phyloP scores from a whole-genome alignment of 1,140 invertebrate genomes.

The Copidosoma floridanum region DNA sequence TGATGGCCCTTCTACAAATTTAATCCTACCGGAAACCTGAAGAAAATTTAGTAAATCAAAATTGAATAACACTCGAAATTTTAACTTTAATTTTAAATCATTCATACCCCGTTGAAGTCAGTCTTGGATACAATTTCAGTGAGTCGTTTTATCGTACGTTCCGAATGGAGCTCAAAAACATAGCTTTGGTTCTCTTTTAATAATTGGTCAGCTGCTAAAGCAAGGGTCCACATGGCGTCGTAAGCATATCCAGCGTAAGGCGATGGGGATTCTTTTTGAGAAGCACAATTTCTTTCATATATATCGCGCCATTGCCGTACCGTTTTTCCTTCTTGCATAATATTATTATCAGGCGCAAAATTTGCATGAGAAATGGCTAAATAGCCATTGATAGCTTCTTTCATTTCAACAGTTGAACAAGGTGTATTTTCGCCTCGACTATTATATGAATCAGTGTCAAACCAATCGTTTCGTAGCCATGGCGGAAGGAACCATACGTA shows the following conservation, averaged over 20 bases:
- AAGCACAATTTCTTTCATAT: slow-evolving; percentile 47
- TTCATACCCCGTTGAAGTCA: slow-evolving; percentile 65
- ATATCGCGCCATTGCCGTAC: slow-evolving; percentile 61
- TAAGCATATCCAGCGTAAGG: slow-evolving; percentile 77
- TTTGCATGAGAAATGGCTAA: slow-evolving; percentile 70
- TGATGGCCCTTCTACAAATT: slow-evolving; percentile 68
- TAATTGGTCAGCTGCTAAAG: slow-evolving; percentile 68
- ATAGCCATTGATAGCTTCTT: slow-evolving; percentile 73
- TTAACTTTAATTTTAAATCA: too few species aligned
- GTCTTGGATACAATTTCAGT: slow-evolving; percentile 61
- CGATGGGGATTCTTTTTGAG: slow-evolving; percentile 41
- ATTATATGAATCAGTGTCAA: slow-evolving; percentile 65
- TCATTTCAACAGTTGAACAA: slow-evolving; percentile 67
- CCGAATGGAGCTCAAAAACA: slow-evolving; percentile 46
- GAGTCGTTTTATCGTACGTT: slow-evolving; percentile 52
- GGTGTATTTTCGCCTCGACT: slow-evolving; percentile 54
- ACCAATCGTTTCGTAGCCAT: slow-evolving; percentile 70
- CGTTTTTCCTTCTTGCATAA: slow-evolving; percentile 68
- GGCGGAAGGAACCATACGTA: slow-evolving; percentile 83
- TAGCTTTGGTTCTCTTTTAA: slow-evolving; percentile 55
- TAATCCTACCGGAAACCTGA: slow-evolving; percentile 71
- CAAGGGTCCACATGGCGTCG: slow-evolving; percentile 84
- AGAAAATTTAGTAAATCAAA: too few species aligned
- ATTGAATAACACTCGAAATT: too few species aligned
- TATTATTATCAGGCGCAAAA: slow-evolving; percentile 61